Evolutionary conservation across 2,113 vertebrate species (phyloP).

Genomic region (Oryzias celebensis): DNA sequence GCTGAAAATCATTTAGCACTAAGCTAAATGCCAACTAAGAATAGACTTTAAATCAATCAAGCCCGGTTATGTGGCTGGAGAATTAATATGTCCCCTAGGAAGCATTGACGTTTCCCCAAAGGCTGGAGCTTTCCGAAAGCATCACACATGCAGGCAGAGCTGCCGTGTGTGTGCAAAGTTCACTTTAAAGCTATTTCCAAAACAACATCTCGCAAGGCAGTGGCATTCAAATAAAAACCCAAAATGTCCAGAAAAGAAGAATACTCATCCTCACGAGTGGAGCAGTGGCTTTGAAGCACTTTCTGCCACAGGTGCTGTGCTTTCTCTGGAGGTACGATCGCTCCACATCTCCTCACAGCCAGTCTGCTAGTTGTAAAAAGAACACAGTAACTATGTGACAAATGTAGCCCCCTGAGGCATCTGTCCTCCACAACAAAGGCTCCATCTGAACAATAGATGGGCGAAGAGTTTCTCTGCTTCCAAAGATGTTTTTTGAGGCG

Average conservation of each 20-base stretch:
- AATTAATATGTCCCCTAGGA: conserved; percentile 70
- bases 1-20: conserved; percentile 77
- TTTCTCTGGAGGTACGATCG: conserved; percentile 35
- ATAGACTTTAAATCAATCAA: conserved; percentile 80
- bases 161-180: background rate
- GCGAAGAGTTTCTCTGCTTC: conserved; percentile 8
- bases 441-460: conserved; percentile 33
- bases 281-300: conserved; percentile 27
- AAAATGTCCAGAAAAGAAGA: background rate
- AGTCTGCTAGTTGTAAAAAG: conserved; percentile 25
- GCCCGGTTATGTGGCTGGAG: conserved; percentile 58
- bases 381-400: conserved; percentile 36
- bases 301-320: conserved; percentile 15
- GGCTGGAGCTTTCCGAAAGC: conserved; percentile 32
- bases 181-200: background rate
- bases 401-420: conserved; percentile 26
- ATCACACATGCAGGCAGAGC: background rate
- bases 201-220: conserved; percentile 9
- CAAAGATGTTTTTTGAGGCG: conserved; percentile 15
- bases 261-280: conserved; percentile 13
- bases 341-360: conserved; percentile 23
- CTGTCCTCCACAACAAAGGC: conserved; percentile 28
- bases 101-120: conserved; percentile 33
- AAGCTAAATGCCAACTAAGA: conserved; percentile 81
- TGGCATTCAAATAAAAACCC: conserved; percentile 12